Conservation (phyloP, 2,113 vertebrate species). For the Bufo bufo region DNA sequence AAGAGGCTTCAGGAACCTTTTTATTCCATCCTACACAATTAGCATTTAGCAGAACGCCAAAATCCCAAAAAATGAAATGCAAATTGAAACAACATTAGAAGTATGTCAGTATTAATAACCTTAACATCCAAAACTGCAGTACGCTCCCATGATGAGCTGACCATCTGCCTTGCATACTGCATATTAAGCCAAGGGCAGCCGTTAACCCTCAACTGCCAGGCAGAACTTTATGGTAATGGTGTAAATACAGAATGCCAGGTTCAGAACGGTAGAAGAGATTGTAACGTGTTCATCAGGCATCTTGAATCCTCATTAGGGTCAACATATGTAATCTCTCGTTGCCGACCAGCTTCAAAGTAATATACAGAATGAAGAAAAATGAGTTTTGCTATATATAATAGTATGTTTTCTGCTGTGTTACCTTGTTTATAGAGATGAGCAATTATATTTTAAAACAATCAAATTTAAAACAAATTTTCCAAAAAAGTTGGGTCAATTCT, state of each 20-base stretch:
- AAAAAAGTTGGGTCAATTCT: no score
- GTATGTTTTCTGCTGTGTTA: no score
- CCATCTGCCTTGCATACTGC: constrained; percentile 56
- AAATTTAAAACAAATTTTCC: no score
- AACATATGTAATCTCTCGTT: background rate
- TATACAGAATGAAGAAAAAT: background rate
- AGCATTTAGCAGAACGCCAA: constrained; percentile 35
- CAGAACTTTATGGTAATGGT: background rate
- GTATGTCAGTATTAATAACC: constrained; percentile 58
- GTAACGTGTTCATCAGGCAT: background rate
- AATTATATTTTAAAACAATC: no score
- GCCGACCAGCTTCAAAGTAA: background rate
- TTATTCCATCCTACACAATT: constrained; percentile 28
- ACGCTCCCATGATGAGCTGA: constrained; percentile 51
- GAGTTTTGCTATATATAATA: no score
- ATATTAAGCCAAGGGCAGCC: constrained; percentile 23
- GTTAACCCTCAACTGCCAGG: constrained; percentile 23
- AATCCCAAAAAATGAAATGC: constrained; percentile 43
- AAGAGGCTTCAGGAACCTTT: background rate
- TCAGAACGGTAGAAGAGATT: background rate
- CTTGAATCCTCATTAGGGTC: background rate
- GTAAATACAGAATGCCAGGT: background rate
- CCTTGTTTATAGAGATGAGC: no score
- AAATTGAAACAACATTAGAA: constrained; percentile 55
- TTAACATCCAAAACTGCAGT: constrained; percentile 42